Base-by-base conservation (phyloP, 2,888 invertebrate genomes). In the Arge pagana region DNA sequence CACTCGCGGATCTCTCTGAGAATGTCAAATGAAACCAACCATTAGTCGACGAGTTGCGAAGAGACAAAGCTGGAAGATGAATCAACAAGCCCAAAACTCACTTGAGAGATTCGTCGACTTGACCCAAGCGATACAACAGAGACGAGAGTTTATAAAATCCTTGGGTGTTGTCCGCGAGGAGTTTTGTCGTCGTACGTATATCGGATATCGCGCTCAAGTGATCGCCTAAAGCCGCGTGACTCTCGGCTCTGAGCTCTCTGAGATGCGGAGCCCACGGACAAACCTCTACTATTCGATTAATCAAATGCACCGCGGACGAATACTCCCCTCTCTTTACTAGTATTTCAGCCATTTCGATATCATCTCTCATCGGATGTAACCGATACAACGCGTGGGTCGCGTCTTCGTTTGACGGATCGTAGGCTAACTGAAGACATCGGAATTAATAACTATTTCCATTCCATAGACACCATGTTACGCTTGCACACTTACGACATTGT, bases 1-100 rank as follows among this genome's bases (percentile, higher is more conserved):
- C 99, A 99, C 76, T 99, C 97, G 15, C 99, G 87, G 59, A 99
- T 89, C 78, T 97, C 94, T 78, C 85, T 86, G 71, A 26, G 71
- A 68, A 36, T 41, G 35, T 52, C 49, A 55, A 36, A 56, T 48
- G 36, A 64, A n/a, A 19, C 33, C 16, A 26, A 45, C 6, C 28
- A 21, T 6, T 24, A 42, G n/a, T 10, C n/a, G n/a, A 28, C 16
- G 1, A 49, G 19, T 16, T 15, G 24, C 18, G 48, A 21, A 24
- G 37, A 30, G 40, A 26, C 16, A 6, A 16, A 40, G 5, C 10
- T 11, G 3, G 5, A 31, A 42, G 7, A 23, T 4, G 13, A 30
- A 40, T 41, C 41, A 1, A 31, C 18, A 33, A 24, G 48, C 8
- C 40, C 2, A 15, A 10, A 15, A 74, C 78, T 76, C 67, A 90